Base-by-base conservation (phyloP, 2,113 vertebrate species). In the Heloderma charlesbogerti region DNA sequence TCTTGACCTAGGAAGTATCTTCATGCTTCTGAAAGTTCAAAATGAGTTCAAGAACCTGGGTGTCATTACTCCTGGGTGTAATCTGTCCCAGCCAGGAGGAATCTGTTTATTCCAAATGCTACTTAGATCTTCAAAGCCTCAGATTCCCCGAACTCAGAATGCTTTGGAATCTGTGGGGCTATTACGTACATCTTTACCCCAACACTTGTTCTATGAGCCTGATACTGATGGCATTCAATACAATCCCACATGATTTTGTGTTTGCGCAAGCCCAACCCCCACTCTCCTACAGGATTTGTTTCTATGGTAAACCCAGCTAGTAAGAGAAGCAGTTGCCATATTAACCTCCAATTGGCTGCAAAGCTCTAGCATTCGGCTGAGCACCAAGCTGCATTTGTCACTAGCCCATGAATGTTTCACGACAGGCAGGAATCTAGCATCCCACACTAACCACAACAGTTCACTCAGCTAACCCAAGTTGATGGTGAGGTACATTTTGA, bases 391-490 rank as follows among this genome's bases (percentile, higher is more conserved):
- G 40, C n/a, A 43, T 34, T 29, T n/a, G 18, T 18, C 72, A 86
- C 25, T 48, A 78, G 37, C 31, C 8, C 22, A 31, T 18, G 15
- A 78, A 51, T 77, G 82, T 60, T 74, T 84, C 54, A 45, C 31
- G 54, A 63, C 51, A 63, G 57, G 69, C 81, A 85, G 29, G 72
- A 66, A 85, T 45, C 22, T 22, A 37, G 22, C 57, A 40, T 51
- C 54, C 82, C 82, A 90, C 82, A 90, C 60, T 78, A 77, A 84
- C 89, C 82, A 67, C 82, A 77, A 34, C 27, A 18, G 48, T 45
- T 63, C 22, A 51, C 71, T 84, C 29, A 84, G 54, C 45, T 57
- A 63, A 27, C 57, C 45, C 72, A 88, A 78, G 71, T 29, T 57
- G 15, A 13, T 57, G n/a, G 71, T 15, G 37, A 71, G 63, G 37